A percentile compares a stretch with the other conserved stretches of the same genome.
phyloP scores from a whole-genome alignment of 2,888 invertebrate genomes.

The Tiphia femorata region DNA sequence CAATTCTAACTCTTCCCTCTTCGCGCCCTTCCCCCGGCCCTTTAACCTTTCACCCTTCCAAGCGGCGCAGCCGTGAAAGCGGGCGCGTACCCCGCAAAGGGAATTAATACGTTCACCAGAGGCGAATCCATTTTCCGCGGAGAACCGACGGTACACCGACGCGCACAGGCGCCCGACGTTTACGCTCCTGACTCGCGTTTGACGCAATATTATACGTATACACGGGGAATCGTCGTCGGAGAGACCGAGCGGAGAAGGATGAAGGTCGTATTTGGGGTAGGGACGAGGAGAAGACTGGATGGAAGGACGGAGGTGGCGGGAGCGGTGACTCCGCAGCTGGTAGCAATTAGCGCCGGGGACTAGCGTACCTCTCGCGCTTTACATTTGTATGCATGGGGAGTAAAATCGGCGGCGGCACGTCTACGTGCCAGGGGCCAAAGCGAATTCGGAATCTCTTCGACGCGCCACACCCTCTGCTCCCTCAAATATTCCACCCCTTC shows the following conservation, averaged over 20 bases:
- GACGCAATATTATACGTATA: slow-evolving; percentile 26
- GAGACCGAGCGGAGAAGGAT: slow-evolving; percentile 7
- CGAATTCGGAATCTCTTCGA: slow-evolving; percentile 19
- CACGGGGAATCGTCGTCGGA: slow-evolving; percentile 9
- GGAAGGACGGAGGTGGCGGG: not conserved
- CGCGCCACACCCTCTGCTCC: slow-evolving; percentile 9
- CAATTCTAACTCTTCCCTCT: too few relatives aligned
- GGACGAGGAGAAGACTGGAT: slow-evolving; percentile 4
- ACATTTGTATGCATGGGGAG: slow-evolving; percentile 37
- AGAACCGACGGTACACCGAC: slow-evolving; percentile 27
- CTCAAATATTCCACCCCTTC: too few relatives aligned
- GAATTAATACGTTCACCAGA: slow-evolving; percentile 36
- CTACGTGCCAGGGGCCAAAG: slow-evolving; percentile 23
- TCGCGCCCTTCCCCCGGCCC: too few relatives aligned
- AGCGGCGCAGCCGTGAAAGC: not conserved
- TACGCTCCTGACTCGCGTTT: slow-evolving; percentile 21
- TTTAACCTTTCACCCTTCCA: not conserved
- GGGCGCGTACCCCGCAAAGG: slow-evolving; percentile 27
- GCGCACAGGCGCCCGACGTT: slow-evolving; percentile 15
- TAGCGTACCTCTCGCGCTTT: slow-evolving; percentile 23
- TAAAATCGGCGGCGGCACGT: slow-evolving; percentile 22
- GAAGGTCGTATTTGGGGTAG: too few relatives aligned
- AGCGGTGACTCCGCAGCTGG: slow-evolving; percentile 31
- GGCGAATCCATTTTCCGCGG: slow-evolving; percentile 21
- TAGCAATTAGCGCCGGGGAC: slow-evolving; percentile 36